Percentiles rank a stretch among this genome's conserved stretches.
Conservation (phyloP, 2,797 vertebrate genomes). For the Dryobates pubescens region DNA sequence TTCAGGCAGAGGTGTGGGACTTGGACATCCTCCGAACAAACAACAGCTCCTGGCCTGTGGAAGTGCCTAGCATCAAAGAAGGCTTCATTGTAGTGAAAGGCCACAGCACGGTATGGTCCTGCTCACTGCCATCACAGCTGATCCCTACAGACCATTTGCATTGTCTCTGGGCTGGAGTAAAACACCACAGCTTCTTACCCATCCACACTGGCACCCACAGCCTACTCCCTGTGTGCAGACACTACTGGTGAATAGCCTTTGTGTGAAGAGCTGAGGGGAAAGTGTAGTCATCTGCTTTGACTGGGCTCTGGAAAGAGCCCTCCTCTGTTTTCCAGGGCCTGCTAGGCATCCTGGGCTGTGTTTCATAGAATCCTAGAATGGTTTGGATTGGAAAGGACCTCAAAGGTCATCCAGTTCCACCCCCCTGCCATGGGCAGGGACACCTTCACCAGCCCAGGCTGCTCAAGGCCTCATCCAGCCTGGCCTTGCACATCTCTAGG, state of each 20-base stretch:
- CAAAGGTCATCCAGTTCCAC: no score
- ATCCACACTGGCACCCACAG: neutral
- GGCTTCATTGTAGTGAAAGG: conserved; percentile 94
- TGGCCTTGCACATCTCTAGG: no score
- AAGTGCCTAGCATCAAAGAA: conserved; percentile 89
- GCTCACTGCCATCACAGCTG: accelerated
- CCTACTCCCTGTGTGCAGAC: neutral
- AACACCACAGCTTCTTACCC: neutral
- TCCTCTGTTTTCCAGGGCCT: neutral
- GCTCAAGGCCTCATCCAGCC: no score
- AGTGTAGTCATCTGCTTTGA: neutral
- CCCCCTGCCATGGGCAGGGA: no score
- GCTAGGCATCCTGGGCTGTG: neutral
- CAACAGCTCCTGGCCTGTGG: conserved; percentile 89
- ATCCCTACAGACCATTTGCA: no score
- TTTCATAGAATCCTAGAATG: neutral
- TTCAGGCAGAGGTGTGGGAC: conserved; percentile 98
- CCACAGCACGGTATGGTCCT: conserved; percentile 86
- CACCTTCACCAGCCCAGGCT: no score
- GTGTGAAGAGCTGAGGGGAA: neutral
- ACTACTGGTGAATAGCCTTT: neutral
- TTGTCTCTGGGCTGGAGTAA: neutral
- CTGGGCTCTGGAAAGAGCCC: neutral
- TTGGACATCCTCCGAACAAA: conserved; percentile 89
- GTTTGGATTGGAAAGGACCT: no score